These are phyloP conservation scores for Strigamia maritima DNA, from an alignment of 2,888 invertebrate genomes.

Conservation along the genomic window DNA sequence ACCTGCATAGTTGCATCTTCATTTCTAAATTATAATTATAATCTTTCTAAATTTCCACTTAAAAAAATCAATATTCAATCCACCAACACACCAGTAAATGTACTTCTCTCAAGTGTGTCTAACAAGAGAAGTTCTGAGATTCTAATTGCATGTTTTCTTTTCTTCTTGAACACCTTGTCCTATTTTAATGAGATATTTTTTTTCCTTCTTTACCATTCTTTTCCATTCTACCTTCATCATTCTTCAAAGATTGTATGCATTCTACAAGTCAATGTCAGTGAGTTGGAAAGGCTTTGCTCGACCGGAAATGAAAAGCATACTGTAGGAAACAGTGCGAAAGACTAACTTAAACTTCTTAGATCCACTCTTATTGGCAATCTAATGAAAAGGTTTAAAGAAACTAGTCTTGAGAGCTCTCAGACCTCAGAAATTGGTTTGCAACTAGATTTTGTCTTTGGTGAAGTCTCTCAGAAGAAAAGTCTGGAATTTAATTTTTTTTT, in stretches of 20 bases:
- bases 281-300: neutral
- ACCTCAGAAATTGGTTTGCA: too few relatives aligned
- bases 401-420: too few relatives aligned
- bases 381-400: neutral
- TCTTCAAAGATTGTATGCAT: constrained; percentile 3
- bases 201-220: too few relatives aligned
- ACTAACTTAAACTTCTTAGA: neutral
- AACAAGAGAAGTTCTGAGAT: neutral
- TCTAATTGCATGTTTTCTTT: neutral
- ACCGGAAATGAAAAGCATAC: constrained; percentile 12
- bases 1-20: too few relatives aligned
- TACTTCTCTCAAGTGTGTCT: neutral
- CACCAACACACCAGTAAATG: neutral
- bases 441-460: too few relatives aligned
- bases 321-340: neutral
- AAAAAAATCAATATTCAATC: neutral
- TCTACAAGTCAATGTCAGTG: constrained; percentile 26
- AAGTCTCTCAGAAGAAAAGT: too few relatives aligned
- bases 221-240: neutral
- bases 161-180: constrained; percentile 14
- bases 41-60: neutral
- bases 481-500: too few relatives aligned
- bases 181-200: constrained; percentile 7
- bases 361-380: neutral
- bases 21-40: neutral